Percentiles rank a stretch among this genome's conserved stretches.
phyloP scores from a whole-genome alignment of 2,888 invertebrate genomes.

The Ectemnius lituratus region DNA sequence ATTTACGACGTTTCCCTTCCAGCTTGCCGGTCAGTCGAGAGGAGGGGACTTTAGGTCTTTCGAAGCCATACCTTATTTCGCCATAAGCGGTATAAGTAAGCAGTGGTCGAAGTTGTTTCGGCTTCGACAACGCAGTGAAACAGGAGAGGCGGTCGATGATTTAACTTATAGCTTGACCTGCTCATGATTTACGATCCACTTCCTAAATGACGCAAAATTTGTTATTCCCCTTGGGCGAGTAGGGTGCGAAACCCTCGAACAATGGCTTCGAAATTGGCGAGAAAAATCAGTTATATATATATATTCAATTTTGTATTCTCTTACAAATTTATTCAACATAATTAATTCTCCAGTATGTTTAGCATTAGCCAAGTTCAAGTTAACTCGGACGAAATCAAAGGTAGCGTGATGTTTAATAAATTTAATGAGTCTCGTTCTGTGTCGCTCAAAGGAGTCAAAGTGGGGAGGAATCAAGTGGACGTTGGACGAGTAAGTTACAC shows the following conservation, averaged over 20 bases:
- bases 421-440: too few relatives aligned
- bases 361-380: too few relatives aligned
- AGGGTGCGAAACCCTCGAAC: not conserved
- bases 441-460: too few relatives aligned
- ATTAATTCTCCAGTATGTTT: too few relatives aligned
- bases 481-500: too few relatives aligned
- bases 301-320: too few relatives aligned
- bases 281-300: too few relatives aligned
- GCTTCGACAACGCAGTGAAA: not conserved
- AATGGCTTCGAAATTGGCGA: too few relatives aligned
- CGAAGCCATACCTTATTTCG: slow-evolving; percentile 5
- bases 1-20: slow-evolving; percentile 7
- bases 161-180: slow-evolving; percentile 6
- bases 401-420: too few relatives aligned
- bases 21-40: not conserved
- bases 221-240: not conserved
- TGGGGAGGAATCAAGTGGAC: too few relatives aligned
- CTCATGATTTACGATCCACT: not conserved
- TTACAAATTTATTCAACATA: too few relatives aligned
- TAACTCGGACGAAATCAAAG: too few relatives aligned
- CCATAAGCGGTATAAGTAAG: slow-evolving; percentile 7
- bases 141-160: not conserved
- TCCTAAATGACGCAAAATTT: slow-evolving; percentile 3
- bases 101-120: slow-evolving; percentile 1
- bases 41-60: slow-evolving; percentile 1